Conservation (phyloP, 2,113 vertebrate genomes). For the Perca schrenkii region DNA sequence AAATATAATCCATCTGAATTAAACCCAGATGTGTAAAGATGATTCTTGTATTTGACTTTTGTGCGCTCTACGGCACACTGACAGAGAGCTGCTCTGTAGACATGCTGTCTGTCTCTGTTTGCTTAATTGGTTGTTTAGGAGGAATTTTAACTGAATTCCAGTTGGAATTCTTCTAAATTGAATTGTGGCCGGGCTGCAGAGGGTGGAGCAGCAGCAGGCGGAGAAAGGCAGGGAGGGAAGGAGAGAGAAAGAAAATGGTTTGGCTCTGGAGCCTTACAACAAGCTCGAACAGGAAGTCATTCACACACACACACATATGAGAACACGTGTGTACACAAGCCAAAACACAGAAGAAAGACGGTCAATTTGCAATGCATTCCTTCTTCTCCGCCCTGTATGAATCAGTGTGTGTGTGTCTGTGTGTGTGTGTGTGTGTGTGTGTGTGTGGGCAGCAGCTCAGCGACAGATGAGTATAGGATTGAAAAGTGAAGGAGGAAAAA, state of each 20-base stretch:
- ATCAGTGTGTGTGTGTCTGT: conserved; percentile 41
- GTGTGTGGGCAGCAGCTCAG: conserved; percentile 20
- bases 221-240: background rate
- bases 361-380: conserved; percentile 60
- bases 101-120: conserved; percentile 58
- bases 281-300: conserved; percentile 80
- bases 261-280: conserved; percentile 65
- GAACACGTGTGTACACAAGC: conserved; percentile 39
- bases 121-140: conserved; percentile 66
- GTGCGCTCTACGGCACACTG: background rate
- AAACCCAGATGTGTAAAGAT: background rate
- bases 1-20: background rate
- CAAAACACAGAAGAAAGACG: conserved; percentile 42
- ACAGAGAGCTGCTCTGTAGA: conserved; percentile 33
- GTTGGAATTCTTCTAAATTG: conserved; percentile 65
- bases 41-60: background rate
- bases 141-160: conserved; percentile 74
- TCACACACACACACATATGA: conserved; percentile 21
- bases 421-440: conserved; percentile 32
- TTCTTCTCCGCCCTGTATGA: conserved; percentile 38
- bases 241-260: conserved; percentile 46
- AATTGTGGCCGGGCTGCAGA: conserved; percentile 65
- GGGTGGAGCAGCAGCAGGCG: conserved; percentile 42
- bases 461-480: background rate
- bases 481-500: background rate